Evolutionary conservation across 1,140 invertebrate species (phyloP), one percentile per base, ranked within the genome.

Genomic region (Heliconius eleuchia): DNA sequence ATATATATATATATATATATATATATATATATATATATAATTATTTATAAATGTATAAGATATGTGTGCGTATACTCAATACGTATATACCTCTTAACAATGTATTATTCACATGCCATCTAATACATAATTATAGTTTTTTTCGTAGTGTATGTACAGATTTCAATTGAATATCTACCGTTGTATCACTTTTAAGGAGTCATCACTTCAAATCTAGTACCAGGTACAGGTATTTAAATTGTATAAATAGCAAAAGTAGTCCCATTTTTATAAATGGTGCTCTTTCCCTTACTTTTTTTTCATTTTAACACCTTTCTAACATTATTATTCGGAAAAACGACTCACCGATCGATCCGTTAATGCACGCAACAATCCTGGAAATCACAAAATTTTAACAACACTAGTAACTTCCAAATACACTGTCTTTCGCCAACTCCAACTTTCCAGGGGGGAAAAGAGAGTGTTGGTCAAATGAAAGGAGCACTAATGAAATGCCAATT

Each of bases 331-430:
- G 60, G 13, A 9, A 66, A 79, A 80, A 60, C 13, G 78, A 81
- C 81, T 80, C 27, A 84, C 81, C 83, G 76, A 82, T 79, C 83
- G 74, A 79, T 85, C 73, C 80, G 80, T 84, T 81, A 76, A 78
- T 80, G 80, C 79, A 80, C 78, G 79, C 76, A 82, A 86, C 82
- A 92, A 90, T 91, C 86, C 90, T 91, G 84, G 84, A 89, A 89
- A 83, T 80, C 87, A 88, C 83, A 85, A 87, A 88, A 87, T 86
- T 89, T 88, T 87, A 78, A 85, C 85, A 88, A 84, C 89, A 66
- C 60, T 66, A 27, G 60, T 4, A 66, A 66, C 60, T 66, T 66
- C n/a, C 27, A 16, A 66, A 66, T 66, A 66, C 60, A 91, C 89
- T 88, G 85, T 90, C 86, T 85, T 88, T 88, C 81, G 71, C 66